Percentiles rank a stretch among this genome's conserved stretches.
These are phyloP conservation scores for Xiphydria camelus DNA, from an alignment of 2,888 invertebrate genomes.

Conservation along the genomic window DNA sequence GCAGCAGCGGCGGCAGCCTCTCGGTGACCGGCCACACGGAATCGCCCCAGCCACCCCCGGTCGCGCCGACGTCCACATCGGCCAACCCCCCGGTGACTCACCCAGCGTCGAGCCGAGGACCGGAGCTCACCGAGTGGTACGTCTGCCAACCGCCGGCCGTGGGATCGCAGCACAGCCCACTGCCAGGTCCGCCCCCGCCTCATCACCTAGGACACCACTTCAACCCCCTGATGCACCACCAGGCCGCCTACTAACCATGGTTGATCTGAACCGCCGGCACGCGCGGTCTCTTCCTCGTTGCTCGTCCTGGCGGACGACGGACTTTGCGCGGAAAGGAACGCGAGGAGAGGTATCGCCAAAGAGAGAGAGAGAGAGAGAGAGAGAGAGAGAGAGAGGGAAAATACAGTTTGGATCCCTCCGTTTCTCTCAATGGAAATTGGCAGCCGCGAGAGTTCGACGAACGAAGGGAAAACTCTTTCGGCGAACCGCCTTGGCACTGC, in stretches of 20 bases:
- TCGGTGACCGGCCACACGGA: constrained; percentile 65
- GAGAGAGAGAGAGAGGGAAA: too few relatives aligned
- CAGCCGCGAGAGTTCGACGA: too few relatives aligned
- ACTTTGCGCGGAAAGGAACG: too few relatives aligned
- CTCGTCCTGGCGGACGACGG: too few relatives aligned
- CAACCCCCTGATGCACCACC: constrained; percentile 66
- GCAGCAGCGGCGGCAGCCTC: constrained; percentile 74
- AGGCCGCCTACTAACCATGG: constrained; percentile 53
- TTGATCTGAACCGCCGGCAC: background rate
- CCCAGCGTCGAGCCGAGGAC: constrained; percentile 55
- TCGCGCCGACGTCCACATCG: constrained; percentile 55
- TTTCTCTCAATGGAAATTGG: too few relatives aligned
- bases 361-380: constrained; percentile 9
- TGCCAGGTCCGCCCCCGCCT: constrained; percentile 71
- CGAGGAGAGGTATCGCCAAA: too few relatives aligned
- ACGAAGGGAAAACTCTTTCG: too few relatives aligned
- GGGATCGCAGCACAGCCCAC: constrained; percentile 61
- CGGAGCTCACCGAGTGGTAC: constrained; percentile 80
- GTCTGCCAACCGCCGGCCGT: constrained; percentile 73
- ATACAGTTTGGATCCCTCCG: too few relatives aligned
- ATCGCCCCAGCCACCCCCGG: constrained; percentile 62
- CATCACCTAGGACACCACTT: constrained; percentile 65
- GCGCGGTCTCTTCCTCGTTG: too few relatives aligned
- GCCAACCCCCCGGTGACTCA: constrained; percentile 37
- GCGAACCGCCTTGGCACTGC: too few relatives aligned